A percentile compares a stretch with the other conserved stretches of the same genome.
Evolutionary conservation across 2,113 vertebrate species (phyloP).

Genomic region (Carassius gibelio): DNA sequence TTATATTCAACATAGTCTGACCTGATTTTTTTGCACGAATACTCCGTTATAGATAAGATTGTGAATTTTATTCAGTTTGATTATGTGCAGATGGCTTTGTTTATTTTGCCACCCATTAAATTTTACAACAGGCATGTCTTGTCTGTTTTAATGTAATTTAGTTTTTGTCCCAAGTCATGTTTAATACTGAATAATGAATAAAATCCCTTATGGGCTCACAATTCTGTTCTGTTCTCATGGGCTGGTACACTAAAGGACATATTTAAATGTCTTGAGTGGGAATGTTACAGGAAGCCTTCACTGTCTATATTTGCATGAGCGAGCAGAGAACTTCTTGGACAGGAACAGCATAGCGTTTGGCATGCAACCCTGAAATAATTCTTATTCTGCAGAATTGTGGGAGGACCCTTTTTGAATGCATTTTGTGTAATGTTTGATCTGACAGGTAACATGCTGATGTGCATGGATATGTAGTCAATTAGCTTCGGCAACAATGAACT

Average conservation of each 20-base stretch:
- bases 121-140: not conserved
- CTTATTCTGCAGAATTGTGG: slow-evolving; percentile 25
- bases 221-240: slow-evolving; percentile 4
- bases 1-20: not conserved
- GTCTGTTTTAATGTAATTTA: not conserved
- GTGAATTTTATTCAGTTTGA: slow-evolving; percentile 7
- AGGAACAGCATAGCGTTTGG: slow-evolving; percentile 10
- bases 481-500: not conserved
- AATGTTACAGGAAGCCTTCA: slow-evolving; percentile 20
- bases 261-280: slow-evolving; percentile 34
- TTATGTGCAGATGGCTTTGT: not conserved
- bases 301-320: slow-evolving; percentile 32
- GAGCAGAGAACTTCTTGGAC: slow-evolving; percentile 30
- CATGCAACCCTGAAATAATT: slow-evolving; percentile 8
- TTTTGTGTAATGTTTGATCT: slow-evolving; percentile 16
- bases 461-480: slow-evolving; percentile 8
- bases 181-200: slow-evolving; percentile 6
- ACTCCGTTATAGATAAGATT: slow-evolving; percentile 13
- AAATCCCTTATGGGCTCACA: not conserved
- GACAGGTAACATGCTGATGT: slow-evolving; percentile 1
- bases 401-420: slow-evolving; percentile 7
- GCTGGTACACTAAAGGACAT: slow-evolving; percentile 20
- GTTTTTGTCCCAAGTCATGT: not conserved
- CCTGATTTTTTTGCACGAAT: slow-evolving; percentile 20
- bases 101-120: slow-evolving; percentile 2